Evolutionary conservation across 2,888 invertebrate genomes (phyloP), one percentile per base, ranked within the genome.

Genomic region (Xiphydria camelus): DNA sequence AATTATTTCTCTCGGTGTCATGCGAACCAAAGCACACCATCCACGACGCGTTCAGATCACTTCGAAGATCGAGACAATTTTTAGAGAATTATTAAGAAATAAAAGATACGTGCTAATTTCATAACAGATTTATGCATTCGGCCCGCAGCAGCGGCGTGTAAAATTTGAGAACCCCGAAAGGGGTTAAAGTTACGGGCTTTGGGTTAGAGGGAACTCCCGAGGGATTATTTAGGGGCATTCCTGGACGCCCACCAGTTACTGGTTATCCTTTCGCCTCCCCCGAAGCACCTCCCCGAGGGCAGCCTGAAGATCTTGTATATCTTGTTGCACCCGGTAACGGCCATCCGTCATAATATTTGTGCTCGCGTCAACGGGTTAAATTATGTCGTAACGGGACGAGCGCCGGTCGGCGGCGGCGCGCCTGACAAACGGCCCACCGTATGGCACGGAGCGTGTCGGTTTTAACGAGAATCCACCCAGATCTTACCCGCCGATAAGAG

Each of bases 321-420:
- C 7, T 42, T 25, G 39, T 40, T 33, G 47, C 41, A 18, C 38
- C 38, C 37, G 47, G 51, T 54, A 55, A 55, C 51, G 55, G 49
- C 52, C 59, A 60, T 66, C 55, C 55, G 63, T 68, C 68, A 66
- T 62, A 66, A 66, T 62, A 64, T 66, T 68, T 68, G 62, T 64
- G 63, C 54, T 57, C 53, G 55, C 48, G 64, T 66, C 66, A 53
- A 51, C 61, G 57, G 53, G 52, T 62, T 63, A 63, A 66, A 66
- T 66, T 64, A 64, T 64, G 56, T 59, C 53, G 63, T 66, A 59
- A 29, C 29, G 12, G n/a, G n/a, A n/a, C n/a, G n/a, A n/a, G n/a
- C n/a, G n/a, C n/a, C n/a, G n/a, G n/a, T n/a, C n/a, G n/a, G n/a
- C n/a, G n/a, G n/a, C n/a, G n/a, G n/a, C n/a, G n/a, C n/a, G n/a